phyloP scores from a whole-genome alignment of 2,797 vertebrate genomes.

The Lemur catta region DNA sequence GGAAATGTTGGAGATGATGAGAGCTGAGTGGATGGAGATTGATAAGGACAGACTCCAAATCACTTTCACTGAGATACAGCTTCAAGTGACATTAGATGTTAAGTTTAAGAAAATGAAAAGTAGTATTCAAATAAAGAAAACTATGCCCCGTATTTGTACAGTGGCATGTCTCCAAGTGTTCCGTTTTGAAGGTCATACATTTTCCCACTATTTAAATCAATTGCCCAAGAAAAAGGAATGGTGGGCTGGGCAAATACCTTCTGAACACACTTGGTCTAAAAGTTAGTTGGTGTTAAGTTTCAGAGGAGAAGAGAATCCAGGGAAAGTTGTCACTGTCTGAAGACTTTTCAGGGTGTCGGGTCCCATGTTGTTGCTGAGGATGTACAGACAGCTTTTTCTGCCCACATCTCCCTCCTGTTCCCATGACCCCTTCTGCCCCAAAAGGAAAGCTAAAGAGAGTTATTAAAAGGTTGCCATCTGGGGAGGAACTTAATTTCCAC shows the following conservation, averaged over 20 bases:
- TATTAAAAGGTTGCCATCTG: not conserved
- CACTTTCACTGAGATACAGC: not conserved
- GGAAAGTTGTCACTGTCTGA: not conserved
- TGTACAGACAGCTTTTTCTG: not conserved
- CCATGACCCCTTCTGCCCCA: fast-evolving
- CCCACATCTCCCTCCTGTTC: not conserved
- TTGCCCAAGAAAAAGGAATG: not conserved
- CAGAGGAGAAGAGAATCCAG: not conserved
- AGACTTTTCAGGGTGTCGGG: not conserved
- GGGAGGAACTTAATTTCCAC: not conserved
- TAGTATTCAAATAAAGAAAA: constrained; percentile 15
- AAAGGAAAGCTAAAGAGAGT: not conserved
- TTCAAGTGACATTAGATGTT: not conserved
- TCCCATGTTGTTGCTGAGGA: not conserved
- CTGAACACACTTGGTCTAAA: not conserved
- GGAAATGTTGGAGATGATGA: not conserved
- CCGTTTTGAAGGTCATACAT: not conserved
- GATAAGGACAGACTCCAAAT: not conserved
- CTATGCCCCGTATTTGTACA: not conserved
- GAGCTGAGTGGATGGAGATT: not conserved
- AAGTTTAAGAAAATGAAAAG: constrained; percentile 26
- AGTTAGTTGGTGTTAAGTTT: not conserved
- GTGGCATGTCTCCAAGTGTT: not conserved
- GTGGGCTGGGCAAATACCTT: not conserved
- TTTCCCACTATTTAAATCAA: not conserved